These are phyloP conservation scores for Eupithecia subumbrata DNA, from an alignment of 2,888 invertebrate species.

Conservation along the genomic window DNA sequence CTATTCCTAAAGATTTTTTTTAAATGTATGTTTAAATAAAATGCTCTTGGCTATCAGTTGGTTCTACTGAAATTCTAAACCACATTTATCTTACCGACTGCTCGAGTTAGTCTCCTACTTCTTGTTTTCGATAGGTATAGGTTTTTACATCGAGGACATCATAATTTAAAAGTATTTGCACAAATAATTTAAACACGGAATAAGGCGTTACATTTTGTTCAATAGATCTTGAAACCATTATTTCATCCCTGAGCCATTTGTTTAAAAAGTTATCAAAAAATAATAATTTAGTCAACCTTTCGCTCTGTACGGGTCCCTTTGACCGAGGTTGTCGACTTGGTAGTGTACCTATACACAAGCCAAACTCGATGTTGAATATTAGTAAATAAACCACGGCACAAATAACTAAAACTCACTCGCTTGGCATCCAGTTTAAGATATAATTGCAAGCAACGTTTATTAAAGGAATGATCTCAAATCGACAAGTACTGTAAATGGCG, in stretches of 20 bases:
- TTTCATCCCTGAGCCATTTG: neutral
- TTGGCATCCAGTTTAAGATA: no score
- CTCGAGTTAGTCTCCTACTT: conserved; percentile 54
- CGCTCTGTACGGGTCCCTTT: no score
- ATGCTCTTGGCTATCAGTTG: conserved; percentile 60
- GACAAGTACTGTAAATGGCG: no score
- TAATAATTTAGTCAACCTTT: neutral
- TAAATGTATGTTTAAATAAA: conserved; percentile 32
- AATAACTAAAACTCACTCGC: no score
- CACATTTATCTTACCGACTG: conserved; percentile 72
- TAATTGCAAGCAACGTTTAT: no score
- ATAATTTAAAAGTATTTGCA: neutral
- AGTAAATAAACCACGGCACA: no score
- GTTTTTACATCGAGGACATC: neutral
- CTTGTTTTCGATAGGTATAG: conserved; percentile 41
- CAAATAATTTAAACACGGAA: no score
- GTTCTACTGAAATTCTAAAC: conserved; percentile 67
- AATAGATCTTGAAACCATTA: neutral
- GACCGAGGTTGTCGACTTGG: neutral
- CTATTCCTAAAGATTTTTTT: neutral
- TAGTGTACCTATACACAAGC: no score
- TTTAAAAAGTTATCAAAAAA: neutral
- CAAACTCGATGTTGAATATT: no score
- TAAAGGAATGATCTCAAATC: no score
- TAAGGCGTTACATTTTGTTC: no score